Evolutionary conservation across 2,113 vertebrate species (phyloP), one percentile per base, ranked within the genome.

Genomic region (Catharus minimus): DNA sequence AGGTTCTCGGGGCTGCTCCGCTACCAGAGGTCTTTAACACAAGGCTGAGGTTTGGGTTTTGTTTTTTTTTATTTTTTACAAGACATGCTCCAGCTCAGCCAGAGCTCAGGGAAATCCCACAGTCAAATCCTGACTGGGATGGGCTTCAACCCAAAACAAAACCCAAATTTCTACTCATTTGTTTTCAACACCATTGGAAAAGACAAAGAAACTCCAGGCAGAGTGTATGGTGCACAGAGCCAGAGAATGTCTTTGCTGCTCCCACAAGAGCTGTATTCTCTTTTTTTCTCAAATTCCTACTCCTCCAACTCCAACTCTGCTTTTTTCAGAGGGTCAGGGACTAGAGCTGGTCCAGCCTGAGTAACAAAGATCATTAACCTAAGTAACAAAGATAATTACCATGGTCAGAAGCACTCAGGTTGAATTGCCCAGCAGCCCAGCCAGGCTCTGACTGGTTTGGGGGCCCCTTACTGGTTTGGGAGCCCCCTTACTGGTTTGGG

Each of bases 121-220:
- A 2, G 1, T 39, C 41, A 32, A 4, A 38, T 22, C 30, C 41
- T 19, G 13, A 0, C 41, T 39, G 22, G 28, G 68, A 32, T 4
- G 11, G 36, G 44, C 26, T 27, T 6, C 46, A 14, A 13, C 43
- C 5, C 22, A 17, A 46, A 53, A 21, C 11, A 26, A 39, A 50
- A 5, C 0, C 0, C n/a, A 27, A 6, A 38, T 21, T 12, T 20
- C 30, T 13, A 8, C 5, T 21, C 0, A 7, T 32, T 53, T 21
- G 23, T 11, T 24, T 38, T 15, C 22, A 74, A 5, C 2, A 0
- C 14, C 28, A 1, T 30, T 32, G 10, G 18, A n/a, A 56, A 57
- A 7, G 0, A 17, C 7, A 33, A 12, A 33, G n/a, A 50, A 86
- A 38, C 27, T 13, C 5, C 47, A 43, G 28, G 20, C 3, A 5